Evolutionary conservation across 2,797 vertebrate species (phyloP), one percentile per base, ranked within the genome.

Genomic region (Cryptoblepharus egeriae): DNA sequence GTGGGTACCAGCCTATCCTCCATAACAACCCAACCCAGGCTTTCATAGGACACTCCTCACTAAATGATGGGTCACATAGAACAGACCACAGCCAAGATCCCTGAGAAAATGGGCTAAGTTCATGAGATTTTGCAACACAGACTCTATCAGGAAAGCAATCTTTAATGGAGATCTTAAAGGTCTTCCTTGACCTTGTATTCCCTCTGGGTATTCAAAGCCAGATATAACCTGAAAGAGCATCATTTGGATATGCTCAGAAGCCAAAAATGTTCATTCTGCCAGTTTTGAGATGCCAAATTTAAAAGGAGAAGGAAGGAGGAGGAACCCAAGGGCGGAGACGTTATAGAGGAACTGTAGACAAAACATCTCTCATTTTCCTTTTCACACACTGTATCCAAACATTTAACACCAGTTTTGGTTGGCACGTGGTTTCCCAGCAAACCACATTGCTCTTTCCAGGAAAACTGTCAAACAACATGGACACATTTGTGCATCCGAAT

Each of bases 351-450:
- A 63, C 9, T 63, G 10, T 20, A 32, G 42, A 79, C 24, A n/a
- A 35, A 68, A 32, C 24, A 5, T 58, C 57, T 58, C 57, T 58
- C 57, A 22, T 15, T 58, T 15, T 58, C 82, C 64, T 65, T n/a
- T 30, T 4, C 24, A 30, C 22, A 39, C 30, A 39, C 64, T 85
- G 68, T 18, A 88, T 72, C 68, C n/a, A 2, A 82, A 84, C 81
- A 63, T 60, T 35, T 4, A 75, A 45, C 73, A 18, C 0, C 70
- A 69, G 82, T 3, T 80, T 89, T 68, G 88, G 85, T 80, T 83
- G 88, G 82, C 77, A 86, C 90, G 88, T 88, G 88, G 87, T 87
- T 90, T 92, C 55, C 89, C 89, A 83, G 87, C 89, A 87, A 86
- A 83, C 87, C 90, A 89, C 91, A 77, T 35, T 83, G 88, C 84